Evolutionary conservation across 1,140 invertebrate species (phyloP), one percentile per base, ranked within the genome.

Genomic region (Cotesia glomerata): DNA sequence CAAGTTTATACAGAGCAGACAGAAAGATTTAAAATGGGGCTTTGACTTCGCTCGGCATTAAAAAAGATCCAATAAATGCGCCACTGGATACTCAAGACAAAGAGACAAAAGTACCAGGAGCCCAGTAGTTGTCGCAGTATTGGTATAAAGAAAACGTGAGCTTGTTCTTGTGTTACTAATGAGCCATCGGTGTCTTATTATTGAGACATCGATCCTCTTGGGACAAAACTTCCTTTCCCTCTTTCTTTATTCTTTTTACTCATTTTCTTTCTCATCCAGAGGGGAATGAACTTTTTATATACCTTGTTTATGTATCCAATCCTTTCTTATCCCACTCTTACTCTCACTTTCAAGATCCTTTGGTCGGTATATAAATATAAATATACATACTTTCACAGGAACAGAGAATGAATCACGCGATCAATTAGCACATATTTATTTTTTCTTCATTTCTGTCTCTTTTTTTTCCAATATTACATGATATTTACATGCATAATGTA

Each of bases 131-230:
- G 36, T 45, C 7, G 39, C 39, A 45, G 39, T 7, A 45, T 7
- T 45, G 62, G 56, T 61, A 63, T 71, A 61, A 65, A 9, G 49
- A 26, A 18, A 65, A 65, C 32, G 59, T 63, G 69, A 70, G 78
- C 62, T 71, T 58, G 72, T 75, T 78, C 76, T 78, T 77, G 76
- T 77, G 81, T 78, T 76, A 78, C 79, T 84, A 84, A 83, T 79
- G 81, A 83, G 72, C 77, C 74, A 81, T 84, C 78, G 78, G 80
- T 80, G 76, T 78, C 78, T 79, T 80, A 45, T 62, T 64, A 80
- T 82, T 80, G 77, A 82, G 78, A 80, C 80, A 80, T 81, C 74
- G 73, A 64, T 68, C 54, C 39, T 18, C 54, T 35, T 51, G 68
- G 61, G 65, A 64, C 54, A 63, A 72, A 72, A 16, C 63, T 39